Conservation (phyloP, 2,113 vertebrate genomes). For the Orientallactaga bullata region DNA sequence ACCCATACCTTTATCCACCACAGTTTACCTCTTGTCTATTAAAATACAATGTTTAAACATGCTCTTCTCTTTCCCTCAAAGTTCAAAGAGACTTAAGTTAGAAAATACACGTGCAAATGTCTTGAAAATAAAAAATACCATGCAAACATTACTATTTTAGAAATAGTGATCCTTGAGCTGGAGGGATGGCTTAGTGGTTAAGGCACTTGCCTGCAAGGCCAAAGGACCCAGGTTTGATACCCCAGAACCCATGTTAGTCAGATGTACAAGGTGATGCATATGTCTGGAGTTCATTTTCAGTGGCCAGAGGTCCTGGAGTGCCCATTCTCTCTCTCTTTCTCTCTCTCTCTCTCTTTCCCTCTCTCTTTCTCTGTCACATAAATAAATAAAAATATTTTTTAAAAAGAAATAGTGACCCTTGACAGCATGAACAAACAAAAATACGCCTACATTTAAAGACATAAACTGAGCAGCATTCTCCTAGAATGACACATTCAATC, state of each 20-base stretch:
- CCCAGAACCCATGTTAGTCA: too few species aligned
- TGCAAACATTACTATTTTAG: background rate
- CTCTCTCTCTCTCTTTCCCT: too few species aligned
- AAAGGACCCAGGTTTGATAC: too few species aligned
- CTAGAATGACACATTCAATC: background rate
- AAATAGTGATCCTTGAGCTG: slow-evolving; percentile 13
- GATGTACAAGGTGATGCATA: too few species aligned
- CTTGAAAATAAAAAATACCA: slow-evolving; percentile 15
- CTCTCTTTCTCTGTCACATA: too few species aligned
- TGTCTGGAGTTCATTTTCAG: too few species aligned
- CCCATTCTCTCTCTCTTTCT: too few species aligned
- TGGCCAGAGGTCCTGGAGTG: too few species aligned
- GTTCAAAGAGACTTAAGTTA: background rate
- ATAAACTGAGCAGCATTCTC: background rate
- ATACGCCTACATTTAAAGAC: background rate
- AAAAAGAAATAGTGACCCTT: slow-evolving; percentile 30
- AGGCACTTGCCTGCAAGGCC: too few species aligned
- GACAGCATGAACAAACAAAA: background rate
- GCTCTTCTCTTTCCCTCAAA: background rate
- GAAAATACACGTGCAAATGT: background rate
- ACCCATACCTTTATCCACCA: background rate
- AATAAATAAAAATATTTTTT: too few species aligned
- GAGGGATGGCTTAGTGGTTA: too few species aligned
- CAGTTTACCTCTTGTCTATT: background rate
- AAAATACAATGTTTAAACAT: background rate